A percentile compares a stretch with the other conserved stretches of the same genome.
phyloP scores from a whole-genome alignment of 2,888 invertebrate genomes.

The Platycnemis pennipes region DNA sequence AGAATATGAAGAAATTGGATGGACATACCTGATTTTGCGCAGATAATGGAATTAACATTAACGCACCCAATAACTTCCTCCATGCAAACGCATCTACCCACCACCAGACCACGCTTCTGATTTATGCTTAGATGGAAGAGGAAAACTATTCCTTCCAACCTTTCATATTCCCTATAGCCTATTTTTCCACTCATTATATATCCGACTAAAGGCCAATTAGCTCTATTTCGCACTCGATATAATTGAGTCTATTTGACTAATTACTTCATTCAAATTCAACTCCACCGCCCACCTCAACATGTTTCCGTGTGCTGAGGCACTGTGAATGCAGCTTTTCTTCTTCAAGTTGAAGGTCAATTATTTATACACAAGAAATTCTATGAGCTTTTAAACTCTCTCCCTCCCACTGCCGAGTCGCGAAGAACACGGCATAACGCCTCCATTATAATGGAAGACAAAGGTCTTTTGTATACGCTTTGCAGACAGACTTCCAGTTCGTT shows the following conservation, averaged over 20 bases:
- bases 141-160: not conserved
- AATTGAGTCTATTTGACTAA: slow-evolving; percentile 22
- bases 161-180: not conserved
- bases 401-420: not conserved
- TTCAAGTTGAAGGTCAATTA: not conserved
- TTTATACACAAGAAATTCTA: not conserved
- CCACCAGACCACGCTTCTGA: not conserved
- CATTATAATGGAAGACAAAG: not conserved
- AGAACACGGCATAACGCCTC: not conserved
- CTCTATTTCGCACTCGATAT: not conserved
- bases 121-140: not conserved
- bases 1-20: not conserved
- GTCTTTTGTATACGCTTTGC: not conserved
- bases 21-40: not conserved
- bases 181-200: not conserved
- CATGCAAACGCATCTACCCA: not conserved
- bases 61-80: not conserved
- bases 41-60: not conserved
- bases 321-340: not conserved
- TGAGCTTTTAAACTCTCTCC: not conserved
- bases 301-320: not conserved
- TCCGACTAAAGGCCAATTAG: not conserved
- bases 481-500: not conserved
- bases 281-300: not conserved
- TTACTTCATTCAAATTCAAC: slow-evolving; percentile 10